Percentiles rank a stretch among this genome's conserved stretches.
Evolutionary conservation across 2,888 invertebrate genomes (phyloP).

Genomic region (Agrypnus murinus): DNA sequence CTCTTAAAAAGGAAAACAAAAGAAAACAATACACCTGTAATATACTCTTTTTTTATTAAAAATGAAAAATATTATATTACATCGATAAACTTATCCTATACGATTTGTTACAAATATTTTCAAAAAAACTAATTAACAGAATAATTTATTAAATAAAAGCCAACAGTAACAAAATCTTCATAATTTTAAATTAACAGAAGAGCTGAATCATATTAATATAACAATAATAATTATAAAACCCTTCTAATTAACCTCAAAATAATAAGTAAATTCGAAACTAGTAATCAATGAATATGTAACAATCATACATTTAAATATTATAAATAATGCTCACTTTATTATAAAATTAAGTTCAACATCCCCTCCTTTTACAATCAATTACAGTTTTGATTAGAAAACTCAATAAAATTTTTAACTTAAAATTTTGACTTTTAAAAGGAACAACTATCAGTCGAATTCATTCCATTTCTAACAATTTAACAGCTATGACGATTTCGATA

Average conservation of each 20-base stretch:
- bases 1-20: background rate
- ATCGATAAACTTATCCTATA: constrained; percentile 46
- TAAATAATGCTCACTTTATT: no score
- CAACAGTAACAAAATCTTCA: constrained; percentile 37
- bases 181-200: constrained; percentile 23
- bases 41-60: constrained; percentile 47
- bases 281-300: constrained; percentile 10
- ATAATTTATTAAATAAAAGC: constrained; percentile 43
- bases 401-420: background rate
- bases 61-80: constrained; percentile 52
- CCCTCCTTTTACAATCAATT: no score
- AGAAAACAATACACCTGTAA: background rate
- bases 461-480: constrained; percentile 59
- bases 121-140: constrained; percentile 49
- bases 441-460: constrained; percentile 61
- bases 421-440: constrained; percentile 20
- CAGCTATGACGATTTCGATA: constrained; percentile 59
- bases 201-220: background rate
- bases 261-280: background rate
- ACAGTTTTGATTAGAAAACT: background rate
- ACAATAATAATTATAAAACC: constrained; percentile 1
- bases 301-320: background rate
- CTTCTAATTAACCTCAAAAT: constrained; percentile 2
- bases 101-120: constrained; percentile 44
- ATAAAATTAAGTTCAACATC: no score